These are phyloP conservation scores for Plebejus argus DNA, from an alignment of 2,888 invertebrate species.

Conservation along the genomic window DNA sequence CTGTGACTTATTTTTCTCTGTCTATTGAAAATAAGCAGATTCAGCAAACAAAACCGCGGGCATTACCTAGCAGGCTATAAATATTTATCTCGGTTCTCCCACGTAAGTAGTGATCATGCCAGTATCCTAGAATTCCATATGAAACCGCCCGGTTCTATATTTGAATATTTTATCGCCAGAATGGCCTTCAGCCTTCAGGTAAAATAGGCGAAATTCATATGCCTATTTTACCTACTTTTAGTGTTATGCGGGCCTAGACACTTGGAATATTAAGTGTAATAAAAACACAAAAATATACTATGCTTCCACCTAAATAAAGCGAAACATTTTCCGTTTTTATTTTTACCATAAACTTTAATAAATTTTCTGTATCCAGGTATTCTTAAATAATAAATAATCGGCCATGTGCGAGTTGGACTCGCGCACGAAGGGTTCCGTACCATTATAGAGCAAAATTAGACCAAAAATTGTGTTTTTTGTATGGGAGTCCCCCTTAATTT, in stretches of 20 bases:
- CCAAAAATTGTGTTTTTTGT: too few relatives aligned
- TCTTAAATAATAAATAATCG: not conserved
- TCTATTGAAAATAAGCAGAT: not conserved
- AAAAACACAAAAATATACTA: not conserved
- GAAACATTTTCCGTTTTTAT: not conserved
- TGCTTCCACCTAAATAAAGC: not conserved
- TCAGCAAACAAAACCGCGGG: not conserved
- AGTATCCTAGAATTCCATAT: constrained; percentile 1
- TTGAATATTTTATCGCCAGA: constrained; percentile 11
- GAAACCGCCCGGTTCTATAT: constrained; percentile 8
- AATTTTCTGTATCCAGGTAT: not conserved
- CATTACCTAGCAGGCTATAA: not conserved
- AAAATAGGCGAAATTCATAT: not conserved
- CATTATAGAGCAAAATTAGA: too few relatives aligned
- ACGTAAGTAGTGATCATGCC: constrained; percentile 13
- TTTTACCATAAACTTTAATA: not conserved
- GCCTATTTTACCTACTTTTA: not conserved
- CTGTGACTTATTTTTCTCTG: too few relatives aligned
- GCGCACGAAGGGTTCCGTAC: too few relatives aligned
- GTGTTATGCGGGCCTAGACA: not conserved
- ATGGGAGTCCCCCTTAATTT: too few relatives aligned
- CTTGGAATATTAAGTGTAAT: not conserved
- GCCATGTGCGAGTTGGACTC: too few relatives aligned
- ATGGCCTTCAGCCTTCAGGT: not conserved
- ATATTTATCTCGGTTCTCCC: not conserved